These are phyloP conservation scores for Falco naumanni DNA, from an alignment of 2,797 vertebrate genomes.

Conservation along the genomic window DNA sequence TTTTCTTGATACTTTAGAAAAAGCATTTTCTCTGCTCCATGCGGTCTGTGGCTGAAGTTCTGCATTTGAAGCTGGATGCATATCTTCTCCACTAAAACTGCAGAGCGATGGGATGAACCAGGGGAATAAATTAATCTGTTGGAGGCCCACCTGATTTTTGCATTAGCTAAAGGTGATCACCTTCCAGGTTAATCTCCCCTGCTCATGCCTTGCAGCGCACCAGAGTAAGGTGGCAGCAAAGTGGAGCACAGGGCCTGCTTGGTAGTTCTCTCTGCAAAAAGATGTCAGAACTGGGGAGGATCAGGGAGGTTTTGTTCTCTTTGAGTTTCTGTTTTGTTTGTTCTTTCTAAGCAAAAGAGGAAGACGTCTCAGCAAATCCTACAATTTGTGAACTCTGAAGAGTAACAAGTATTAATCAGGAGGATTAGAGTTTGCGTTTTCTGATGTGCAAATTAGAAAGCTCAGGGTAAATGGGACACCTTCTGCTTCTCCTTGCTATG, in stretches of 20 bases:
- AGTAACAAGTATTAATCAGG: not conserved
- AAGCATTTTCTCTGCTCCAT: not conserved
- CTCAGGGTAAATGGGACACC: not conserved
- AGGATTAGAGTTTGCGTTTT: not conserved
- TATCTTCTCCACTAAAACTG: not conserved
- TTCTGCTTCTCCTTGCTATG: not conserved
- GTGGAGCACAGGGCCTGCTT: not conserved
- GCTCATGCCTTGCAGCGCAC: not conserved
- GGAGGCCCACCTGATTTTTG: constrained; percentile 47
- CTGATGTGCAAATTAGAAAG: not conserved
- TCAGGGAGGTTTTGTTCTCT: not conserved
- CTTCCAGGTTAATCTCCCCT: constrained; percentile 33
- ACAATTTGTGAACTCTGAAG: not conserved
- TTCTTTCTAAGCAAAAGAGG: not conserved
- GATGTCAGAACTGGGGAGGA: not conserved
- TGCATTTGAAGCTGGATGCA: not conserved
- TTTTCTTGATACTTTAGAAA: not conserved
- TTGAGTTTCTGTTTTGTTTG: not conserved
- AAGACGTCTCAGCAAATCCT: not conserved
- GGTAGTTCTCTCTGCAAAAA: constrained; percentile 1
- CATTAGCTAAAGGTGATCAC: constrained; percentile 54
- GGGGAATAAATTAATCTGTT: not conserved
- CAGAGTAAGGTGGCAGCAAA: constrained; percentile 4
- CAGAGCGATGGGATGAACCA: not conserved
- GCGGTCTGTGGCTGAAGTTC: not conserved